Base-by-base conservation (phyloP, 2,888 invertebrate species). In the Sylvicola cinctus region DNA sequence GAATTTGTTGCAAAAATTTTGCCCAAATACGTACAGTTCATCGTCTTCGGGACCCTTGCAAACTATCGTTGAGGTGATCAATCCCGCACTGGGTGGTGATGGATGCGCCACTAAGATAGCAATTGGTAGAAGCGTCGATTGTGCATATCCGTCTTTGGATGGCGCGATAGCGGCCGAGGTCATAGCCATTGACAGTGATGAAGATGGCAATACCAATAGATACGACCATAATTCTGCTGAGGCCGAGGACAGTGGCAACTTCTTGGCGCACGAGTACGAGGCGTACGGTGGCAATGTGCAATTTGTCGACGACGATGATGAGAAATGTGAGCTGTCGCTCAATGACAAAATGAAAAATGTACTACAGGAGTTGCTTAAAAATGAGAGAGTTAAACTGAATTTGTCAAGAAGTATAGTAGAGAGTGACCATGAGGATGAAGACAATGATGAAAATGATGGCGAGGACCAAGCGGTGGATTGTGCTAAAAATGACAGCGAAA, bases 281-380 rank as follows among this genome's bases (percentile, higher is more conserved):
- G 15, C 17, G 13, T 12, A 16, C n/a, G 35, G 30, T 20, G 37
- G 49, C 31, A 52, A 52, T 34, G 51, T 48, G 39, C 50, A 50
- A 51, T 43, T 50, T 52, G 12, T 49, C 32, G 31, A 36, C 13
- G 13, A 8, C 3, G 17, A 27, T 20, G 20, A 27, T 11, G 16
- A 29, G 13, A 35, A 14, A 20, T 5, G 12, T 16, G 55, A 55
- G 42, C 45, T 58, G 41, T 58, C 58, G 38, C 46, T 58, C 40
- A 58, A 57, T 48, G 58, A 58, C 34, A 58, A 58, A 54, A 58
- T 58, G 58, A 58, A 58, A 49, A 58, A 55, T 48, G 58, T 58
- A 35, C 49, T 58, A 34, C 52, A 58, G 42, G 58, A 58, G 40
- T 44, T 58, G 38, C 43, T 58, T 35, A 53, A 51, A 40, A 55